Evolutionary conservation across 2,797 vertebrate species (phyloP), one percentile per base, ranked within the genome.

Genomic region (Microctenopoma steveboyesi): DNA sequence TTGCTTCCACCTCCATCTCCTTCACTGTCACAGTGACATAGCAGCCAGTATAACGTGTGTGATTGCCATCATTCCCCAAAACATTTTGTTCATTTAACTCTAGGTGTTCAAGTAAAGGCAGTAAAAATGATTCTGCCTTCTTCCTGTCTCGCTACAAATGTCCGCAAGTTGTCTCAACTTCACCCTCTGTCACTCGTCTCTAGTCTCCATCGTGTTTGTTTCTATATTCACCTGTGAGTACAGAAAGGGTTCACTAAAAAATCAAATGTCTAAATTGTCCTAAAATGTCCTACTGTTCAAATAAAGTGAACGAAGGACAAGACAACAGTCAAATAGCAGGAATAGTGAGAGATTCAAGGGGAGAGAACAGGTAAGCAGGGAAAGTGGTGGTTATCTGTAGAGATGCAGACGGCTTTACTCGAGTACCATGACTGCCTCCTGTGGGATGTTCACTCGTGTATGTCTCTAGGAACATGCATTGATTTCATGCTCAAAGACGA

Each of bases 1-100:
- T 69, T 62, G 37, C 64, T 64, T 74, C 63, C 60, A 57, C 46
- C 49, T 75, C 56, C 62, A 50, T 79, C 69, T 76, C 62, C 51
- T 39, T 76, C 53, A 43, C 49, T 70, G 53, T 64, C 64, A 46
- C 68, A n/a, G 28, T 55, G 64, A 75, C 68, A 66, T 16, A 30
- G 48, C 39, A 69, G 66, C 16, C 46, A 43, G 11, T 12, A 16
- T 66, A 45, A 69, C 50, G 35, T 47, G 51, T 22, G 22, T 22
- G 49, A 54, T 4, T 30, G 73, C 64, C 53, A 62, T n/a, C 15
- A 33, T 25, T 22, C 30, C 46, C 10, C 28, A 60, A 51, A 80
- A 53, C 50, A 73, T 64, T 82, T 61, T 7, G 56, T 77, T 76
- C 22, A 64, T 81, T 85, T 74, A 69, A 40, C 74, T 49, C 48